These are phyloP conservation scores for Emydura subglobosa DNA, from an alignment of 2,113 vertebrate species.

Conservation along the genomic window DNA sequence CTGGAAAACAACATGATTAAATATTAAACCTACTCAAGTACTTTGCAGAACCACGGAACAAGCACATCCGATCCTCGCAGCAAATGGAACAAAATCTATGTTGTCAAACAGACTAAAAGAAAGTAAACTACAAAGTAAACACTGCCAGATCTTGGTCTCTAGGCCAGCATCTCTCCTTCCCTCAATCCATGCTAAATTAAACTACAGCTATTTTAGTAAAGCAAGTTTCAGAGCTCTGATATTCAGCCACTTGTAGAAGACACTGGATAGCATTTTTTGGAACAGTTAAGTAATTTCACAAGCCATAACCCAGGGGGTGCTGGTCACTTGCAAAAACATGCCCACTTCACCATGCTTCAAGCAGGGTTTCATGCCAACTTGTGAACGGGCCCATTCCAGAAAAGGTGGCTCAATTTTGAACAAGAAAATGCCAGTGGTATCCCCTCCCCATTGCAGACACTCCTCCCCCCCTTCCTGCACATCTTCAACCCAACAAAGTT, in stretches of 20 bases:
- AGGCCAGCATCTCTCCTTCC: background rate
- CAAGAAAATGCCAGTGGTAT: background rate
- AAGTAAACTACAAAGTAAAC: background rate
- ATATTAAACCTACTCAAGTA: background rate
- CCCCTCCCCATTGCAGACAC: background rate
- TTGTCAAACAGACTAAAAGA: background rate
- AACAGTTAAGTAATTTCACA: background rate
- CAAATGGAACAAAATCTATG: background rate
- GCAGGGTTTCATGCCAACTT: background rate
- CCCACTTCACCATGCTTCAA: background rate
- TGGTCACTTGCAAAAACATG: background rate
- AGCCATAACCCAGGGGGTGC: background rate
- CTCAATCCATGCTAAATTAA: background rate
- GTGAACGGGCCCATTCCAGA: background rate
- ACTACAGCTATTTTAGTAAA: background rate
- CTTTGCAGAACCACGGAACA: background rate
- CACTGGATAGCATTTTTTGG: background rate
- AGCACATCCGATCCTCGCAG: background rate
- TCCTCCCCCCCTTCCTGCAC: background rate
- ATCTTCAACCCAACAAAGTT: background rate
- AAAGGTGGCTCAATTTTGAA: background rate
- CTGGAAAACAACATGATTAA: background rate
- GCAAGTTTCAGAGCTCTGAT: background rate
- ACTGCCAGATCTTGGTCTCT: background rate
- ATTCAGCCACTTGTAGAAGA: background rate